Base-by-base conservation (phyloP, 2,797 vertebrate genomes). In the Clarias laeviceps region DNA sequence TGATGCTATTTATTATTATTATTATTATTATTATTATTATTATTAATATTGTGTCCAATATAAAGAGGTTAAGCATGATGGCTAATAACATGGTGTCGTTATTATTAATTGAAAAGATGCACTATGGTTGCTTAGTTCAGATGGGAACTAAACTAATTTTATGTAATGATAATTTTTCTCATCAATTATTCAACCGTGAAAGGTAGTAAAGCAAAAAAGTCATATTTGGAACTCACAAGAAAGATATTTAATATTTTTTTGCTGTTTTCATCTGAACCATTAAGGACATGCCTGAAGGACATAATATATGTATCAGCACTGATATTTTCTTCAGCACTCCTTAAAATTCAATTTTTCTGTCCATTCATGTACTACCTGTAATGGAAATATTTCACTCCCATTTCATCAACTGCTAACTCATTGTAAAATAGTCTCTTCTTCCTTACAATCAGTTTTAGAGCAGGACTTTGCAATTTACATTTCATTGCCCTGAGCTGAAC, bases 401-500 rank as follows among this genome's bases (percentile, higher is more conserved):
- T 88, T 83, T 88, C 86, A 84, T 88, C 84, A 86, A 82, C 73
- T 73, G 62, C 72, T 80, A 77, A 80, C 82, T 86, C 82, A 74
- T 54, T 64, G 32, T 82, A 70, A 88, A 81, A 69, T 77, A 8
- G 70, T 86, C 83, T 81, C 74, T 83, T 86, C 73, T 80, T 84
- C 82, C 74, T 84, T 62, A 74, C 82, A 77, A 83, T 88, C 86
- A 87, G 82, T 62, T 34, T 70, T 72, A 87, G 84, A 88, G 69
- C 18, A 76, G 69, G 82, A 87, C 82, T 72, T 73, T 90, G 86
- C 87, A 85, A 90, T 90, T 90, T 87, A 86, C 87, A 90, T 88
- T 84, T 90, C 86, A 90, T 90, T 85, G 87, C 83, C 86, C 86
- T 86, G 84, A 88, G 86, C 85, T 80, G 74, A 80, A 80, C 85